These are phyloP conservation scores for Mesocentrotus franciscanus DNA, from an alignment of 53 echinoderm and acorn worm species.

Conservation along the genomic window DNA sequence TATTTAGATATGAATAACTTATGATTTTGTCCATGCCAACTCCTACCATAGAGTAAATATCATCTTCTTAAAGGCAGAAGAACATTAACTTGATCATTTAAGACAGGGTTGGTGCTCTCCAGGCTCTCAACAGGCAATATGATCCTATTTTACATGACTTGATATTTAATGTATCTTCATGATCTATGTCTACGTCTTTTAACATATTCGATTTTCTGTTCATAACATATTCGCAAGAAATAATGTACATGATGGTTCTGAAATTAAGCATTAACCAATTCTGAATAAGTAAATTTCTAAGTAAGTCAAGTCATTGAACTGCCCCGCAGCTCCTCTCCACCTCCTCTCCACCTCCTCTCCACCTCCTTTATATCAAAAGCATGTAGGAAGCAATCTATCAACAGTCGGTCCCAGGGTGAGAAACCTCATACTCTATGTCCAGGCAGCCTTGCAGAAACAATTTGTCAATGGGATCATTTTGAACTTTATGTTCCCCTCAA, in stretches of 20 bases:
- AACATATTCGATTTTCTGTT: not conserved
- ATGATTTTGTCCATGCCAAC: no score
- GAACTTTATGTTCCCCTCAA: not conserved
- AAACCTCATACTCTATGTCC: not conserved
- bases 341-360: not conserved
- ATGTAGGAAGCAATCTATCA: not conserved
- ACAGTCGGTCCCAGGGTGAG: not conserved
- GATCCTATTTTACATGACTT: no score
- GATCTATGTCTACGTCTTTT: no score
- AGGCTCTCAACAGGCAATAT: no score
- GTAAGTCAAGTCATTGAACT: not conserved
- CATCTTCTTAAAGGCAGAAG: no score
- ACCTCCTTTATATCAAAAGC: not conserved
- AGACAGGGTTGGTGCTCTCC: no score
- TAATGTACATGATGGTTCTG: not conserved
- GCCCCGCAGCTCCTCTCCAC: not conserved
- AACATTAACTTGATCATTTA: no score
- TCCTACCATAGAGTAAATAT: no score
- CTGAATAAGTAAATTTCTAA: not conserved
- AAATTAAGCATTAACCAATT: not conserved
- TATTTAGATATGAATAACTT: not conserved
- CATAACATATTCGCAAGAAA: not conserved
- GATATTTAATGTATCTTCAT: no score
- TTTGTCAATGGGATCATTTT: conserved; percentile 31
- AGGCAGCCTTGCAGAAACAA: conserved; percentile 22